Base-by-base conservation (phyloP, 1,140 invertebrate genomes). In the Rhagoletis pomonella region DNA sequence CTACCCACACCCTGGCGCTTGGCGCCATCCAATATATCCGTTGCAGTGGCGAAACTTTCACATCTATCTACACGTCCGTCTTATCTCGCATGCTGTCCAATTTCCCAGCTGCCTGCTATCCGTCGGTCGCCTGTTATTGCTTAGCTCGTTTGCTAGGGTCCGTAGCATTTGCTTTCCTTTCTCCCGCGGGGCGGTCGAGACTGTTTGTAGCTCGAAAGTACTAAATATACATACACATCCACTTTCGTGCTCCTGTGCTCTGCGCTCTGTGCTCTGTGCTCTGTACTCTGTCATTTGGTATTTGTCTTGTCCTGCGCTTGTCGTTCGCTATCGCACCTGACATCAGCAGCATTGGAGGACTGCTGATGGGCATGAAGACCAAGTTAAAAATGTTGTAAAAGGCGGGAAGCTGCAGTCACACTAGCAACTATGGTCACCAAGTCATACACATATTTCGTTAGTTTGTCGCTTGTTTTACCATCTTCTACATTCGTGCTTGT, bases 291-390 rank as follows among this genome's bases (percentile, higher is more conserved):
- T 81, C 73, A 81, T 55, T 81, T n/a, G 7, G 73, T 55, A 58
- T 81, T 58, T 81, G 73, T 55, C 73, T 10, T 55, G 47, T 81
- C n/a, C 47, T 50, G 73, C n/a, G 47, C 47, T 81, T 81, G 73
- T 55, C 73, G 73, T 81, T 47, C 73, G 73, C 44, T 58, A 81
- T 58, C 50, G 9, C 47, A 81, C n/a, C 73, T 81, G 47, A 81
- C 47, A 81, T 81, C 47, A 81, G 47, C 73, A 55, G 47, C 44
- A 58, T 81, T 2, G 44, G 10, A 0, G 73, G 19, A 7, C 29
- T 14, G 19, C 9, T 7, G 73, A 47, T 81, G 73, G 4, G 12
- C 1, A 29, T 39, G 42, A 67, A 67, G 65, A 42, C 10, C 6
- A 7, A 29, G 2, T 39, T 67, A 67, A 67, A 67, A 67, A 29